Base-by-base conservation (phyloP, 2,888 invertebrate species). In the Lithophane semibrunnea region DNA sequence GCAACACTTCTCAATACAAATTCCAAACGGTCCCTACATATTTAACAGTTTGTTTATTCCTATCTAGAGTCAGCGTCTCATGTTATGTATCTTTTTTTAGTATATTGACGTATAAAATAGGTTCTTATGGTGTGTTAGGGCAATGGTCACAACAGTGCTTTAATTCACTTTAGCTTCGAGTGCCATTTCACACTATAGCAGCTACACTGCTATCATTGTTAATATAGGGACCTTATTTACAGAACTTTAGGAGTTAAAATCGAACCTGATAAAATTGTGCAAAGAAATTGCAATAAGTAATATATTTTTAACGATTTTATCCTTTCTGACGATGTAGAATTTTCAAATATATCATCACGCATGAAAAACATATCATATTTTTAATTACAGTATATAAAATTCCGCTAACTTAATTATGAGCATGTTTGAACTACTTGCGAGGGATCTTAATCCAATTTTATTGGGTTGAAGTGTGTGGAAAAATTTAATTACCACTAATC, bases 391-490 rank as follows among this genome's bases (percentile, higher is more conserved):
- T 12, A n/a, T 13, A 58, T 54, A n/a, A 69, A 75, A 82, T 61
- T 58, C 60, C 54, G 49, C 44, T 54, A 42, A 71, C 58, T 58
- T 68, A 18, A 61, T 70, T 67, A 58, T 42, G 21, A 44, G 18
- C 49, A 47, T 76, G 66, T 73, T 70, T 73, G 18, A 66, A 73
- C 18, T 24, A 47, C 65, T 58, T 44, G 18, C 42, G 37, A 47
- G 44, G 42, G 69, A 66, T 63, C 21, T 56, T 78, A 73, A 84
- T 75, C 67, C 67, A 73, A 68, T 78, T 75, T 78, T 63, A 86
- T 71, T 83, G 64, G 60, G 29, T 44, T 71, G 24, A 49, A 69
- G 65, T 70, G 56, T 58, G 64, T 16, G 65, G 65, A n/a, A 63
- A 79, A 63, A 61, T 18, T 61, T 79, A 76, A 79, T 84, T 79